Percentiles rank a stretch among this genome's conserved stretches.
phyloP scores from a whole-genome alignment of 37 sponge, comb jelly and placozoan genomes.

The Crambe crambe region DNA sequence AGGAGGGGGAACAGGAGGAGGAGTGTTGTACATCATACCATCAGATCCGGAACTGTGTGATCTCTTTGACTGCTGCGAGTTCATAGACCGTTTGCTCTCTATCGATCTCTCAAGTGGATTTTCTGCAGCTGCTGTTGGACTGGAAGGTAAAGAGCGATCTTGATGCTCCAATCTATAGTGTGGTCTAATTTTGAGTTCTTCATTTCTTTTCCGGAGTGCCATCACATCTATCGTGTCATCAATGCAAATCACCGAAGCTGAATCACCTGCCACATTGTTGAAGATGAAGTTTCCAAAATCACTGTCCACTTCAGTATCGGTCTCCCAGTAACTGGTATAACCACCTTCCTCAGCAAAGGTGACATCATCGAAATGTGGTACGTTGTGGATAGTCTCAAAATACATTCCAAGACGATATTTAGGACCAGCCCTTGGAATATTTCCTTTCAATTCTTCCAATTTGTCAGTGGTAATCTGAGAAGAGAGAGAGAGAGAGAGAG shows the following conservation, averaged over 20 bases:
- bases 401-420: constrained; percentile 72
- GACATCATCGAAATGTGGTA: constrained; percentile 38
- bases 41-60: constrained; percentile 48
- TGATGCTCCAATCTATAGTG: constrained; percentile 2
- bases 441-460: constrained; percentile 52
- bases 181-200: neutral
- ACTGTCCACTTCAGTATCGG: constrained; percentile 55
- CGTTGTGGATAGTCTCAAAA: constrained; percentile 68
- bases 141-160: neutral
- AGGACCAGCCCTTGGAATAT: constrained; percentile 59
- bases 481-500: neutral
- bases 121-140: neutral
- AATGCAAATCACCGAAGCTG: constrained; percentile 67
- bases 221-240: constrained; percentile 42
- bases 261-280: constrained; percentile 54
- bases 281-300: constrained; percentile 52
- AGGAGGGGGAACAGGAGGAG: constrained; percentile 18
- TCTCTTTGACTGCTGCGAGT: constrained; percentile 13
- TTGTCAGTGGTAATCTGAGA: constrained; percentile 55
- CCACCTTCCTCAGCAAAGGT: constrained; percentile 11
- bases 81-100: constrained; percentile 18
- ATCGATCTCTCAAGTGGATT: constrained; percentile 15
- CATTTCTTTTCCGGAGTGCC: constrained; percentile 2
- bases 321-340: constrained; percentile 59
- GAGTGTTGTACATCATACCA: constrained; percentile 21